A percentile compares a stretch with the other conserved stretches of the same genome.
These are phyloP conservation scores for Drosophila bifasciata DNA, from an alignment of 1,140 invertebrate genomes.

Conservation along the genomic window DNA sequence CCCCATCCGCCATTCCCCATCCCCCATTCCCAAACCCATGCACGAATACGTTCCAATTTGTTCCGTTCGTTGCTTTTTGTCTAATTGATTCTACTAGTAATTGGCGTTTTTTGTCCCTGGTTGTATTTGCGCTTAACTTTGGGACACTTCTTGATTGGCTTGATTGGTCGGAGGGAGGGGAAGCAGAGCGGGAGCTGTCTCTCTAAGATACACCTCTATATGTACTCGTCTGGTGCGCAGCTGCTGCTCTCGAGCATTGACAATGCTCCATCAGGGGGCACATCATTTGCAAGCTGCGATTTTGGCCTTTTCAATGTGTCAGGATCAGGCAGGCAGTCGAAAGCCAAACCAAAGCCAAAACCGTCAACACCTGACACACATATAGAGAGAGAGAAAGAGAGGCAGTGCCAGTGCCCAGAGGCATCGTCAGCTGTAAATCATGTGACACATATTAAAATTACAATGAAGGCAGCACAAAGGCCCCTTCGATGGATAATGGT, in stretches of 20 bases:
- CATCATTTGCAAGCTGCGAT: slow-evolving; percentile 10
- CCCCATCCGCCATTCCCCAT: background rate
- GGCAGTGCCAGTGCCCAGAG: slow-evolving; percentile 5
- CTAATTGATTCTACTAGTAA: slow-evolving; percentile 58
- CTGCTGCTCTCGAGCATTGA: background rate
- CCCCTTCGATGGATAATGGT: slow-evolving; percentile 9
- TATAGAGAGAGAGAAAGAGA: background rate
- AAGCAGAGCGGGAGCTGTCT: background rate
- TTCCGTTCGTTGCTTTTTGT: slow-evolving; percentile 30
- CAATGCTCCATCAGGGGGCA: slow-evolving; percentile 19
- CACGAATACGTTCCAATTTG: background rate
- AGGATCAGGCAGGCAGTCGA: slow-evolving; percentile 15
- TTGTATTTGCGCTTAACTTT: slow-evolving; percentile 16
- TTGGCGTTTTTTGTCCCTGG: slow-evolving; percentile 13
- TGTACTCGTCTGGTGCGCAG: background rate
- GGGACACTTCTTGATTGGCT: slow-evolving; percentile 25
- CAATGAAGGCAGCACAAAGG: slow-evolving; percentile 39
- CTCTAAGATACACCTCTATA: too few species aligned
- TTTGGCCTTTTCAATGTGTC: slow-evolving; percentile 14
- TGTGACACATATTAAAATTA: slow-evolving; percentile 53
- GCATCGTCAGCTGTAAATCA: slow-evolving; percentile 50
- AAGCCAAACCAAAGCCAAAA: slow-evolving; percentile 10
- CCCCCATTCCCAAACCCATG: too few species aligned
- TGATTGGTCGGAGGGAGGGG: background rate
- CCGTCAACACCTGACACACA: slow-evolving; percentile 28